Evolutionary conservation across 1,140 invertebrate species (phyloP).

Genomic region (Tetraneura akinire): DNA sequence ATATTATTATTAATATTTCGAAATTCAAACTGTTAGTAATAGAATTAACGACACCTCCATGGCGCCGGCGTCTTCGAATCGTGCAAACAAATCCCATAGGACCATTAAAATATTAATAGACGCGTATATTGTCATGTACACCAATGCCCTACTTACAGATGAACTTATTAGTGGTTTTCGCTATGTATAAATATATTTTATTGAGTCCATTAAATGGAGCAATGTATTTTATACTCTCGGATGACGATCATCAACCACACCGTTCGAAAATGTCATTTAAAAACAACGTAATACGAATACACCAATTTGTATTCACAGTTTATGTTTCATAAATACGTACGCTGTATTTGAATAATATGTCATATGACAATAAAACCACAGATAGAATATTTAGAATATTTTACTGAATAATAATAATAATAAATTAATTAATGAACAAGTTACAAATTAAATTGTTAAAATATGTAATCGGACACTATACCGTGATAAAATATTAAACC

Average conservation of each 20-base stretch:
- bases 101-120: conserved; percentile 2
- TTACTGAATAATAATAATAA: no score
- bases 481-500: no score
- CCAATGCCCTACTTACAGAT: background rate
- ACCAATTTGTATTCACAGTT: no score
- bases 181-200: background rate
- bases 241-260: background rate
- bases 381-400: no score
- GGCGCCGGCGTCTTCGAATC: background rate
- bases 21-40: background rate
- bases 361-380: no score
- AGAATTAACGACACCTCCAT: background rate
- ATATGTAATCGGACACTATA: no score
- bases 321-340: no score
- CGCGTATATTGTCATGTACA: background rate
- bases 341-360: no score
- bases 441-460: no score
- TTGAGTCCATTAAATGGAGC: background rate
- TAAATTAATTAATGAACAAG: no score
- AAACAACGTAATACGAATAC: no score
- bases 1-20: background rate
- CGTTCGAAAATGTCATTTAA: background rate
- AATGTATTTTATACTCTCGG: background rate
- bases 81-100: background rate
- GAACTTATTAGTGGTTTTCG: background rate